Base-by-base conservation (phyloP, 2,888 invertebrate genomes). In the Lasioglossum marginatum region DNA sequence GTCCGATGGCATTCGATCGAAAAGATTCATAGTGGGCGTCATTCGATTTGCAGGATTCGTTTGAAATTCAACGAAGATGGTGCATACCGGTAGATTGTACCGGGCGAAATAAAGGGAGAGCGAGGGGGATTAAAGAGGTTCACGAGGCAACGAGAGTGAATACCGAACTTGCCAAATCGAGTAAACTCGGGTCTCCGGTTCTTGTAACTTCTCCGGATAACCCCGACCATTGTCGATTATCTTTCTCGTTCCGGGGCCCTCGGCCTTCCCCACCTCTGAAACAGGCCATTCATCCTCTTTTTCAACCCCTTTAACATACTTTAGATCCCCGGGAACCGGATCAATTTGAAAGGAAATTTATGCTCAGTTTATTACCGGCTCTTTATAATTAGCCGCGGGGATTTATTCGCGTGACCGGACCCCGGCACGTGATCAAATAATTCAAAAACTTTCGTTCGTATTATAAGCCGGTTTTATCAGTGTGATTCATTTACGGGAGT, bases 11-110 rank as follows among this genome's bases (percentile, higher is more conserved):
- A 37, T 79, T 77, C 75, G 45, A 40, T n/a, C 43, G 84, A 74
- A 87, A 91, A 91, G 91, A 93, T 92, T 93, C 93, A 91, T 90
- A 81, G 85, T 82, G 86, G 87, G 84, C 85, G 87, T 92, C 90
- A 90, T 92, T 92, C 92, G 92, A 92, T 92, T 92, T 89, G 91
- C 89, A 89, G 87, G 83, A 86, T 34, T 82, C 89, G 87, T 88
- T 88, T 82, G 88, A 89, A 92, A 92, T 92, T 93, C 91, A 87
- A 86, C 83, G 82, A 87, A 86, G 88, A 82, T 83, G 83, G 66
- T 37, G 73, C 84, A 75, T 71, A 73, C 66, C 31, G 27, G 23
- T 37, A 52, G 72, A 63, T 71, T 70, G 75, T 63, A 73, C 71
- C 34, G 70, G 37, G 52, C 63, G 73, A 82, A 63, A 75, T 66